Evolutionary conservation across 1,140 invertebrate genomes (phyloP), one percentile per base, ranked within the genome.

Genomic region (Anoplolepis gracilipes): DNA sequence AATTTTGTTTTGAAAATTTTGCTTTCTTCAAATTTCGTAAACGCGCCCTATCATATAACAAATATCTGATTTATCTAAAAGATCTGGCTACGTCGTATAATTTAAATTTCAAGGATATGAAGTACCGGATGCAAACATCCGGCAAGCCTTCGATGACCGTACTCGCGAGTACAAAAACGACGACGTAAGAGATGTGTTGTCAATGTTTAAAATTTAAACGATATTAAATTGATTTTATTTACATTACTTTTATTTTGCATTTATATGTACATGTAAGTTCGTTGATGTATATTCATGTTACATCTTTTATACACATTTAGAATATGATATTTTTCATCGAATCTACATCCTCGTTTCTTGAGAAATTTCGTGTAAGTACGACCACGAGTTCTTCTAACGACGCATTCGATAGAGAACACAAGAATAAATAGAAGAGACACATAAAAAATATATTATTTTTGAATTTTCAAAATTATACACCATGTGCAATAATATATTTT

Each of bases 1-100:
- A 42, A 42, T 42, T 0, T 13, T 42, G 10, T 42, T 42, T 42
- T 42, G 39, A 42, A 42, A 42, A 10, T 96, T 16, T 49, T 49
- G 46, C 46, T 19, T 49, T 96, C 92, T 96, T 96, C 82, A 96
- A 96, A 91, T 95, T 96, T 91, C 95, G 95, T 93, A 96, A 94
- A 93, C 93, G 92, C 30, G 92, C 92, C 1, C 64, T 93, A 22
- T 73, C 86, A 1, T 92, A 87, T 19, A 76, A 91, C 0, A 90
- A 93, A 64, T 93, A 92, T 64, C 76, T 91, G 5, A 13, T 25
- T 4, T 93, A 88, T 30, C 57, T 93, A 28, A 65, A 88, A 72
- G 90, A 92, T 46, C 42, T 93, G 16, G 87, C 92, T 0, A 19
- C 81, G 8, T 67, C 61, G 0, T 90, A 90, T 42, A 76, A 88